Percentiles rank a stretch among this genome's conserved stretches.
Conservation (phyloP, 2,888 invertebrate species). For the Acrobasis consociella region DNA sequence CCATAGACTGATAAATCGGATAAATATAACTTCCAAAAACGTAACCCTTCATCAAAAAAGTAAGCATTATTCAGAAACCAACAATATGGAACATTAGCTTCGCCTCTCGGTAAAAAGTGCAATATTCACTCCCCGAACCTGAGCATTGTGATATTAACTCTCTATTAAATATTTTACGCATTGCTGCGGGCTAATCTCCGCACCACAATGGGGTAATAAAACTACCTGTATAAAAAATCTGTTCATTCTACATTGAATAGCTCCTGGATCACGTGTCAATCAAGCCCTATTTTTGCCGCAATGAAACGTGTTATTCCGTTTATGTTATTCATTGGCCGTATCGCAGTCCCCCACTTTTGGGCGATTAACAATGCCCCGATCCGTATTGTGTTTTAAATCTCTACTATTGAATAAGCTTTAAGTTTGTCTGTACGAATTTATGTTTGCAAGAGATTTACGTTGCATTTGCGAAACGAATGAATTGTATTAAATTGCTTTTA, state of each 20-base stretch:
- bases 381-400: constrained; percentile 55
- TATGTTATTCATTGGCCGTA: constrained; percentile 77
- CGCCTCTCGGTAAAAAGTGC: constrained; percentile 45
- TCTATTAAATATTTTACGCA: constrained; percentile 73
- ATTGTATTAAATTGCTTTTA: no score
- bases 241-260: constrained; percentile 20
- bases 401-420: constrained; percentile 46
- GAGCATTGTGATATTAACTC: constrained; percentile 62
- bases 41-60: constrained; percentile 34
- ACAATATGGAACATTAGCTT: constrained; percentile 43
- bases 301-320: constrained; percentile 75
- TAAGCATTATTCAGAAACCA: constrained; percentile 14
- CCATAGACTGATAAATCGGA: no score
- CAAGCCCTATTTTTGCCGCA: constrained; percentile 65
- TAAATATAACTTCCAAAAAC: constrained; percentile 37
- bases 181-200: constrained; percentile 66
- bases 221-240: constrained; percentile 59
- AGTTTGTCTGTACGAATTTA: constrained; percentile 36
- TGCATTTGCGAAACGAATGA: neutral
- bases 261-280: constrained; percentile 77
- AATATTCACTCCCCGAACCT: constrained; percentile 45
- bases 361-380: constrained; percentile 53
- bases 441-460: neutral
- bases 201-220: constrained; percentile 71
- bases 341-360: constrained; percentile 61